Evolutionary conservation across 2,113 vertebrate genomes (phyloP).

Genomic region (Ameiurus melas): DNA sequence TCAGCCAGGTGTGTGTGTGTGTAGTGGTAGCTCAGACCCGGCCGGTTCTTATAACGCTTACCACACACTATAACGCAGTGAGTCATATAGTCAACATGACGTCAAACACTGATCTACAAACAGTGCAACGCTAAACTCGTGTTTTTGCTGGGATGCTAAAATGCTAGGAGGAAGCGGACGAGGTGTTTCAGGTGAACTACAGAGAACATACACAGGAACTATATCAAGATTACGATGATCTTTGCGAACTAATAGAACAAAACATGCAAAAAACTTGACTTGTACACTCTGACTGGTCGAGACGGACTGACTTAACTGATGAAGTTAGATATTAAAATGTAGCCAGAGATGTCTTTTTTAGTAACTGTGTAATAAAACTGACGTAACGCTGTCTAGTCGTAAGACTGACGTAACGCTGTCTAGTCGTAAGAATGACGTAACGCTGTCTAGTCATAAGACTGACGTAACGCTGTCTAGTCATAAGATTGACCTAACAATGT

Average conservation of each 20-base stretch:
- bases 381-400: background rate
- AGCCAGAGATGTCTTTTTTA: background rate
- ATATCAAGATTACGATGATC: background rate
- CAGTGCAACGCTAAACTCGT: background rate
- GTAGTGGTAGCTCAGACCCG: conserved; percentile 97
- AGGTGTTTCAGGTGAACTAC: background rate
- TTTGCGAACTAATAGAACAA: background rate
- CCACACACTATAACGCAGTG: conserved; percentile 81
- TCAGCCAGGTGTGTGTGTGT: conserved; percentile 96
- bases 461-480: background rate
- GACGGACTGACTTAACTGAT: background rate
- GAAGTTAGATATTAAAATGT: background rate
- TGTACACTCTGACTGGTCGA: background rate
- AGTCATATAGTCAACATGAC: conserved; percentile 16
- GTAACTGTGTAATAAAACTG: background rate
- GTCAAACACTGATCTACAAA: background rate
- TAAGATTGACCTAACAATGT: background rate
- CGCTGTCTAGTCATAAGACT: background rate
- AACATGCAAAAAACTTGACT: background rate
- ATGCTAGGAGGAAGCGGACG: background rate
- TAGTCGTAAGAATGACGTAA: background rate
- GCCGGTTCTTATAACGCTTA: conserved; percentile 98
- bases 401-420: background rate
- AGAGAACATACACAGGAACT: background rate
- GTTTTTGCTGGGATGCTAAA: background rate